phyloP scores from a whole-genome alignment of 2,888 invertebrate species.

The Ptychoptera contaminata region DNA sequence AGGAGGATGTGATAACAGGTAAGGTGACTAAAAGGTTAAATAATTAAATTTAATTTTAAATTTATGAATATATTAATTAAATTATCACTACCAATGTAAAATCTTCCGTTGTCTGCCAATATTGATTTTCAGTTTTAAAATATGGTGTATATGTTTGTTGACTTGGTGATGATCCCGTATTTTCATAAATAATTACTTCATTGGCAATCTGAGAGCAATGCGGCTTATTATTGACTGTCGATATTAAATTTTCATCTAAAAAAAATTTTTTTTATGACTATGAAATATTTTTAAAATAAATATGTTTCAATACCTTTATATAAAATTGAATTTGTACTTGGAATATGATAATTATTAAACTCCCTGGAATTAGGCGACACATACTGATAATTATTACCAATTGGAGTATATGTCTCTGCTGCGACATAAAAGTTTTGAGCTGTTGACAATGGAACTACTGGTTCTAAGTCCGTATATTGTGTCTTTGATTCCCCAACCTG shows the following conservation, averaged over 20 bases:
- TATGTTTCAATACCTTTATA: constrained; percentile 8
- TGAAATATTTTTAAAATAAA: neutral
- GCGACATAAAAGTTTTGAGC: constrained; percentile 9
- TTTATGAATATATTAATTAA: too few species aligned
- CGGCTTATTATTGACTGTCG: constrained; percentile 18
- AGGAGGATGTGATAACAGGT: too few species aligned
- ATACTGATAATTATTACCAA: constrained; percentile 7
- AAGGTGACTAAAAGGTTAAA: too few species aligned
- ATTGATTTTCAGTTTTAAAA: constrained; percentile 1
- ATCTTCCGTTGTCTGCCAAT: neutral
- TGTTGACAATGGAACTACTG: constrained; percentile 5
- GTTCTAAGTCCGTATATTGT: constrained; percentile 11
- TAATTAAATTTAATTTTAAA: too few species aligned
- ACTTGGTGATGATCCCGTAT: constrained; percentile 2
- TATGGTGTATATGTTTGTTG: neutral
- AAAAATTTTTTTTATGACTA: neutral
- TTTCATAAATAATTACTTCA: constrained; percentile 8
- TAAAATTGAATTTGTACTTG: constrained; percentile 10
- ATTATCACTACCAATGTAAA: too few species aligned
- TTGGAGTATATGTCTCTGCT: constrained; percentile 7
- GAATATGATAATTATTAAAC: constrained; percentile 5
- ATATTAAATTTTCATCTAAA: constrained; percentile 23
- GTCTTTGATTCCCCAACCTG: constrained; percentile 6
- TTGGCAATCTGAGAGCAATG: constrained; percentile 13
- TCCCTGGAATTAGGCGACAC: constrained; percentile 6